phyloP scores from a whole-genome alignment of 2,888 invertebrate species.

The Macroteleia sp. region DNA sequence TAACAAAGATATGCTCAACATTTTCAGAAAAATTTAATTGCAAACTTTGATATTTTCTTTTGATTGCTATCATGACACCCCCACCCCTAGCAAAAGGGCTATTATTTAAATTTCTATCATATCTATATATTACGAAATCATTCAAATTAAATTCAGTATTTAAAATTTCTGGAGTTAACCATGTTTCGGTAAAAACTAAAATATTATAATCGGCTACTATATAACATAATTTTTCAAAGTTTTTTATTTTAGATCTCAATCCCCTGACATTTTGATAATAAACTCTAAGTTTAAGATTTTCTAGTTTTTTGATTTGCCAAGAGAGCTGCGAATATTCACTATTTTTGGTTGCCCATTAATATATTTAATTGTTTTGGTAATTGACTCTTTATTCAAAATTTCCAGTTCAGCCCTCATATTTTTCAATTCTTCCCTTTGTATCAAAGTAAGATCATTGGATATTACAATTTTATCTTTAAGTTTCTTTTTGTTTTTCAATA shows the following conservation, averaged over 20 bases:
- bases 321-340: neutral
- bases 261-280: constrained; percentile 5
- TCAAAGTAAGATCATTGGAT: too few species aligned
- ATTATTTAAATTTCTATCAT: constrained; percentile 1
- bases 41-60: neutral
- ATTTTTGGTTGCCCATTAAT: neutral
- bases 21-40: neutral
- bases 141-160: neutral
- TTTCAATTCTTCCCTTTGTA: too few species aligned
- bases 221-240: neutral
- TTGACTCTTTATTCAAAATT: neutral
- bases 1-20: constrained; percentile 13
- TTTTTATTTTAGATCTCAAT: neutral
- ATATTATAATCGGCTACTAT: too few species aligned
- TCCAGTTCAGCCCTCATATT: too few species aligned
- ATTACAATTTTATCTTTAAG: too few species aligned
- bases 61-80: constrained; percentile 6
- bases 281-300: neutral
- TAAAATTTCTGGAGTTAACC: too few species aligned
- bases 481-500: too few species aligned
- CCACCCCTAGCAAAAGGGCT: neutral
- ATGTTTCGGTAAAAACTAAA: too few species aligned
- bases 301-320: neutral
- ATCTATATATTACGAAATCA: constrained; percentile 8
- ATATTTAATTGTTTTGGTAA: neutral